Conservation (phyloP, 2,113 vertebrate species). For the Guaruba guarouba region DNA sequence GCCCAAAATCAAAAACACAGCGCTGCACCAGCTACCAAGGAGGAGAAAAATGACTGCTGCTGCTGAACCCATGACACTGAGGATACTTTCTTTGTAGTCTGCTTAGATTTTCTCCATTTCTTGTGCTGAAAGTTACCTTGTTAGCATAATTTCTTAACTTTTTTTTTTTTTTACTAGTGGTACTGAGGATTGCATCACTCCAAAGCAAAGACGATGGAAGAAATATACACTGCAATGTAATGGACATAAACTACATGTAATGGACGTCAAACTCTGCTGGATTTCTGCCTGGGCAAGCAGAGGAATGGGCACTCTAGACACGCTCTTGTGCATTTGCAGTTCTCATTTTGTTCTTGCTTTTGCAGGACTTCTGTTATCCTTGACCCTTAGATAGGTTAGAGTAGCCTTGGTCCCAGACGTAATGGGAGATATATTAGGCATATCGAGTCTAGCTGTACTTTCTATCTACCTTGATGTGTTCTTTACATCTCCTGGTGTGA, state of each 20-base stretch:
- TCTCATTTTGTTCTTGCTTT: neutral
- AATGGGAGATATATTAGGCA: neutral
- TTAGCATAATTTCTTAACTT: neutral
- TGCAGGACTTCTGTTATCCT: neutral
- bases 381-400: neutral
- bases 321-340: neutral
- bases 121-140: neutral
- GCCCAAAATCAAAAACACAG: too few relatives aligned
- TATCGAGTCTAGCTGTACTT: accelerated
- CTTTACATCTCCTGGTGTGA: neutral
- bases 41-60: too few relatives aligned
- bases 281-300: neutral
- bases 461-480: neutral
- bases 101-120: neutral
- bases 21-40: too few relatives aligned
- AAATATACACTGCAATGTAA: accelerated
- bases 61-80: neutral
- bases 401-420: neutral
- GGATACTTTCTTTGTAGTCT: neutral
- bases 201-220: neutral
- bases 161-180: neutral
- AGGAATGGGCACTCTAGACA: neutral
- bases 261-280: neutral
- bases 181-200: neutral
- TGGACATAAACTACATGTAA: neutral